Percentiles rank a stretch among this genome's conserved stretches.
Evolutionary conservation across 37 sponge, comb jelly and placozoan genomes (phyloP).

Genomic region (Tethya wilhelma): DNA sequence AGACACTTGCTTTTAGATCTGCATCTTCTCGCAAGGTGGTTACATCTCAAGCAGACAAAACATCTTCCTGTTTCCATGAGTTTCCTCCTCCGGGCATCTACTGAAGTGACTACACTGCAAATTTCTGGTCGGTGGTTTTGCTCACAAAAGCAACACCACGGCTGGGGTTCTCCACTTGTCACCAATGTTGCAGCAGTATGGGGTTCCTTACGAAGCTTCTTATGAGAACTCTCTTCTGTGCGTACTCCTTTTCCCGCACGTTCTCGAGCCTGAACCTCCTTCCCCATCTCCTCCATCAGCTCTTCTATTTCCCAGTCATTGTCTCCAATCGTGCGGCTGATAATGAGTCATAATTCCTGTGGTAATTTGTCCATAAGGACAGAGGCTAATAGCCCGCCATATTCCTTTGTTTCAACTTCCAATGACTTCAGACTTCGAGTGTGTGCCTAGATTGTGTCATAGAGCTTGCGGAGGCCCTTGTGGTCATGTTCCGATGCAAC

Average conservation of each 20-base stretch:
- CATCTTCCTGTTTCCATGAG: conserved; percentile 40
- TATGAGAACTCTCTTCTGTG: too few relatives aligned
- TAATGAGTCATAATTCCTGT: conserved; percentile 22
- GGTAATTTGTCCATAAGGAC: conserved; percentile 30
- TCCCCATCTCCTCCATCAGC: conserved; percentile 7
- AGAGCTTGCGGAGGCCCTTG: neutral
- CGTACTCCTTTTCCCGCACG: too few relatives aligned
- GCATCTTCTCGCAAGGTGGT: conserved; percentile 15
- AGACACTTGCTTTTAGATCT: conserved; percentile 17
- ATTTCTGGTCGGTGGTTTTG: conserved; percentile 6
- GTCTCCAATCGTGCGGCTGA: conserved; percentile 5
- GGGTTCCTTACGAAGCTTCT: too few relatives aligned
- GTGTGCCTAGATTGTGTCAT: conserved; percentile 29
- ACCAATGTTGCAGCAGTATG: too few relatives aligned
- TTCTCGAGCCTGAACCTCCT: conserved; percentile 27
- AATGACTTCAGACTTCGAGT: conserved; percentile 43
- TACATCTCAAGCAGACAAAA: conserved; percentile 23
- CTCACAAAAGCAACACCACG: conserved; percentile 28
- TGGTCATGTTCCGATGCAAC: conserved; percentile 23
- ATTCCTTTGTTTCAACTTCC: conserved; percentile 21
- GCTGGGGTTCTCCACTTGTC: too few relatives aligned
- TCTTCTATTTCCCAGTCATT: conserved; percentile 14
- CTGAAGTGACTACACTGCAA: conserved; percentile 7
- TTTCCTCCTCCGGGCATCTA: conserved; percentile 9
- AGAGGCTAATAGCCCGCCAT: conserved; percentile 30